Base-by-base conservation (phyloP, 1,140 invertebrate genomes). In the Xylocopa sonorina region DNA sequence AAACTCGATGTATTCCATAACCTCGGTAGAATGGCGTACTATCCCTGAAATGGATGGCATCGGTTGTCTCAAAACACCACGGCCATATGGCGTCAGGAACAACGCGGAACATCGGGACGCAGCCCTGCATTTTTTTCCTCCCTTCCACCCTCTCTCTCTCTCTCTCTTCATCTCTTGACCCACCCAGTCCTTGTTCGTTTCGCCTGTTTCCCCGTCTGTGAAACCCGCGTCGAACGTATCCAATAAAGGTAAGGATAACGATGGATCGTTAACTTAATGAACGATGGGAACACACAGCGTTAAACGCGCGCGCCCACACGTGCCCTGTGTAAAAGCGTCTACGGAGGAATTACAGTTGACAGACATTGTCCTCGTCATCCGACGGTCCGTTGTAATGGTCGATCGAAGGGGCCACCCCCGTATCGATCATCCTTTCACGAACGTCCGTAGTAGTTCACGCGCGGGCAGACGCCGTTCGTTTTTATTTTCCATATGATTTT, bases 211-310 rank as follows among this genome's bases (percentile, higher is more conserved):
- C 34, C 6, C 21, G 18, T 29, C 12, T 68, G 57, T 1, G 63
- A 67, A 57, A 38, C 73, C 63, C 63, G n/a, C n/a, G 63, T 78
- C 83, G 83, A 85, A 87, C 86, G 88, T 86, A 88, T 89, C 87
- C 88, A 90, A 90, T 90, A 90, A 90, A 90, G 88, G 86, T 89
- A 80, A 88, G 88, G 79, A 89, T 90, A 90, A 90, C 85, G 89
- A 90, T 83, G 82, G 86, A 88, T 90, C 90, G 88, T 91, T 91
- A 90, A 90, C 86, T 89, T 89, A 90, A 90, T 90, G 89, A 90
- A 90, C 88, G 89, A 90, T 88, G 81, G 81, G 78, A 85, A 86
- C 88, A 89, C 88, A 89, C 75, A 84, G 81, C 80, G 85, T 88
- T 88, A 84, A 87, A 89, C 86, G 72, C 75, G 76, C 63, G 72